Evolutionary conservation across 2,888 invertebrate species (phyloP).

Genomic region (Rhingia rostrata): DNA sequence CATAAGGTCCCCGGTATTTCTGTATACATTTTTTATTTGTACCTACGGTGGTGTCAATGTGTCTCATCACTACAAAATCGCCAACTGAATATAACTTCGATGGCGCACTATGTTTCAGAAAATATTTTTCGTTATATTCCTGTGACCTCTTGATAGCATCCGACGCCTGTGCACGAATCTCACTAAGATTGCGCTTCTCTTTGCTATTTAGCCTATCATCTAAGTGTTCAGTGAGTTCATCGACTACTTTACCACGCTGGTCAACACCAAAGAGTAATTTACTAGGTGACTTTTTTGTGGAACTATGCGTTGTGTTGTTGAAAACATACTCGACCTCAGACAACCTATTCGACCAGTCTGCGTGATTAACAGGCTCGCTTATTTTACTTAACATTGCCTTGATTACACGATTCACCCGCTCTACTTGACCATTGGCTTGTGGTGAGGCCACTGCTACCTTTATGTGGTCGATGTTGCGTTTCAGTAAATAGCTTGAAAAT

Average conservation of each 20-base stretch:
- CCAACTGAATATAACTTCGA: not conserved
- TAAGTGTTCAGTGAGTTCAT: too few species aligned
- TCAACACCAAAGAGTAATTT: too few species aligned
- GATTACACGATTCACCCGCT: not conserved
- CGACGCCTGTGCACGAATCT: too few species aligned
- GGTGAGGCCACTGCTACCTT: conserved; percentile 8
- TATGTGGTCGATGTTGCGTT: conserved; percentile 13
- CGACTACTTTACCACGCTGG: too few species aligned
- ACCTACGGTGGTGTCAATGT: not conserved
- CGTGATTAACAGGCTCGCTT: not conserved
- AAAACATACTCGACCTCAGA: not conserved
- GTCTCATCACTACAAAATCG: conserved; percentile 1
- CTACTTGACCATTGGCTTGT: not conserved
- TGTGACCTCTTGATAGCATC: too few species aligned
- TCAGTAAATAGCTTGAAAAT: conserved; percentile 28
- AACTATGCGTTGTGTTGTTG: too few species aligned
- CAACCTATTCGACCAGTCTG: not conserved
- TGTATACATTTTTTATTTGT: conserved; percentile 9
- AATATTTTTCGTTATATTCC: too few species aligned
- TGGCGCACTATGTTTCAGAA: too few species aligned
- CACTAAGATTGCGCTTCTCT: too few species aligned
- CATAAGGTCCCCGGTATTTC: not conserved
- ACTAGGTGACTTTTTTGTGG: too few species aligned
- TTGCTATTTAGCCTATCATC: too few species aligned
- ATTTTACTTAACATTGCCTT: conserved; percentile 1